Conservation (phyloP, 2,888 invertebrate genomes). For the Lasioglossum oenotherae region DNA sequence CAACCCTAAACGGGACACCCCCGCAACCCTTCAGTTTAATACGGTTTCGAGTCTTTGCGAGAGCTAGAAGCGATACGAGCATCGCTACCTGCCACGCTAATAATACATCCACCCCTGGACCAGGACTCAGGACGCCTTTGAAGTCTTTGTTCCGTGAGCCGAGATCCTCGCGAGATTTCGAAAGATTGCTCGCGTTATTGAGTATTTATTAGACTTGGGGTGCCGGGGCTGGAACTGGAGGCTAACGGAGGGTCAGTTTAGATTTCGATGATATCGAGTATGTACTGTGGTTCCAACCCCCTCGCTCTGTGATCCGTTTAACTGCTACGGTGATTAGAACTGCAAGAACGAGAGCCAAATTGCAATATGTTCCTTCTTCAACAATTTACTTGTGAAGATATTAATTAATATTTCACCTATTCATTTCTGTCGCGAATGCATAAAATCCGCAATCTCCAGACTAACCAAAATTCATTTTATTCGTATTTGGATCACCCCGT, state of each 20-base stretch:
- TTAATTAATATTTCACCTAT: too few relatives aligned
- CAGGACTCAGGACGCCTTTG: background rate
- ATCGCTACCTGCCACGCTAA: constrained; percentile 29
- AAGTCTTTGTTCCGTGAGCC: constrained; percentile 5
- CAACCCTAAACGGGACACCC: constrained; percentile 24
- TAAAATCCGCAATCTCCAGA: background rate
- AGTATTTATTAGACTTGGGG: background rate
- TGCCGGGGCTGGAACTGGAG: background rate
- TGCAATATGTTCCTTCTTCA: background rate
- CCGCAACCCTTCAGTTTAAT: constrained; percentile 38
- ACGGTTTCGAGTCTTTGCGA: constrained; percentile 34
- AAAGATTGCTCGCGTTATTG: background rate
- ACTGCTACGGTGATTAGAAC: background rate
- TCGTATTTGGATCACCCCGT: background rate
- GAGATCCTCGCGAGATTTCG: background rate
- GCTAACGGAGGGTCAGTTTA: background rate
- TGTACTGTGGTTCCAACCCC: background rate
- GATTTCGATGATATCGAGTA: background rate
- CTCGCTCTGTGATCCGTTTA: background rate
- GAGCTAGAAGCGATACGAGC: constrained; percentile 36
- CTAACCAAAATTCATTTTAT: background rate
- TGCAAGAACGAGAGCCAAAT: background rate
- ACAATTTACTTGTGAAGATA: background rate
- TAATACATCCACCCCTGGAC: constrained; percentile 16
- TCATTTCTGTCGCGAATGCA: background rate